Evolutionary conservation across 2,888 invertebrate species (phyloP), one percentile per base, ranked within the genome.

Genomic region (Pherbina coryleti): DNA sequence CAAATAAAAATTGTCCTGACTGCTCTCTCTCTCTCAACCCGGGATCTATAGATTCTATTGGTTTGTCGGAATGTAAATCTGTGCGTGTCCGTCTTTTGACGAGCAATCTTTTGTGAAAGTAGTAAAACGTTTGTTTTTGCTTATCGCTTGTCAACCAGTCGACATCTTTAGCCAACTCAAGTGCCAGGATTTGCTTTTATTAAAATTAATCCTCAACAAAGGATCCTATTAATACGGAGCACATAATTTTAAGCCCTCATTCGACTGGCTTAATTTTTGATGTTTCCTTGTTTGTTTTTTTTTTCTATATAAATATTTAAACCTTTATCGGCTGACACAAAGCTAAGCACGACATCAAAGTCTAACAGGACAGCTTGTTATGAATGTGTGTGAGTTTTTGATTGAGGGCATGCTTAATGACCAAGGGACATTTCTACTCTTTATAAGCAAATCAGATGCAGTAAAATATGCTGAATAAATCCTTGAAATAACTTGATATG

Each of bases 381-480:
- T 31, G 2, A 34, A 34, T 34, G 53, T 53, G 60, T 57, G 22
- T 57, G 37, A 3, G 2, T 44, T 5, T 14, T 19, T 72, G 72
- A n/a, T 5, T 19, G 7, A 37, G 72, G 71, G 34, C 55, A 34
- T 55, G 17, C 55, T 71, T 57, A 9, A 57, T 72, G 37, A 72
- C 72, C 55, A 57, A 72, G 57, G 72, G 72, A 72, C 60, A 57
- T 44, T 22, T 60, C 34, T 14, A 34, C 37, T 19, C 9, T 22
- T 14, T 31, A 22, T 72, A 37, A 22, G 34, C 60, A 57, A 72
- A 71, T 71, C 71, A 72, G 49, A 72, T 37, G 60, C 72, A 69
- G 51, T 31, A 31, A 25, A 19, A 60, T 11, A 28, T 14, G 44
- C 14, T 44, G 44, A 44, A 44, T 44, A 44, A 66, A 66, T 55